Conservation (phyloP, 2,797 vertebrate species). For the Diplodus puntazzo region DNA sequence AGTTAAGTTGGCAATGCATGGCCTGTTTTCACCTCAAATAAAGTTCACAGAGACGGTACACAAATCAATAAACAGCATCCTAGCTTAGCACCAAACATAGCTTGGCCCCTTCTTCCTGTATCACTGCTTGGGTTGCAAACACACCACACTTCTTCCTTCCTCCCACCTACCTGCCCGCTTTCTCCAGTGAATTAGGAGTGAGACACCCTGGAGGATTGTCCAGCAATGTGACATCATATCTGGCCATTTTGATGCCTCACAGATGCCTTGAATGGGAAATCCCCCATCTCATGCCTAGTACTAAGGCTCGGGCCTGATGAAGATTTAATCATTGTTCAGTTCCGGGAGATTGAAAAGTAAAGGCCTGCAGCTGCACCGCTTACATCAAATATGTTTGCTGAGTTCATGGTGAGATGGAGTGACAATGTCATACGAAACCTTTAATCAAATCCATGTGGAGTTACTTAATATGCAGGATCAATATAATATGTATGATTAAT, state of each 20-base stretch:
- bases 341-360: constrained; percentile 17
- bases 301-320: constrained; percentile 17
- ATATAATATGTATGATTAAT: background rate
- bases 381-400: background rate
- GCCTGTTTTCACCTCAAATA: constrained; percentile 83
- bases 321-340: constrained; percentile 36
- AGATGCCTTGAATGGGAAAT: constrained; percentile 58
- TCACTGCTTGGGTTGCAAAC: constrained; percentile 76
- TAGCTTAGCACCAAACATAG: constrained; percentile 75
- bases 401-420: background rate
- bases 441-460: background rate
- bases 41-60: constrained; percentile 77
- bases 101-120: constrained; percentile 49
- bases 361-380: background rate
- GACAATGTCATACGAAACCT: background rate
- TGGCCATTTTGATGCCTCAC: constrained; percentile 17
- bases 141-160: constrained; percentile 31
- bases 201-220: constrained; percentile 25
- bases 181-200: constrained; percentile 20
- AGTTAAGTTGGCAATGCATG: constrained; percentile 60
- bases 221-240: constrained; percentile 41
- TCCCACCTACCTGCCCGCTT: constrained; percentile 30
- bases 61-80: constrained; percentile 75
- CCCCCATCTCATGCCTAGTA: constrained; percentile 43
- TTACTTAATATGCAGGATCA: background rate